Conservation (phyloP, 2,113 vertebrate genomes). For the Cynoglossus semilaevis region DNA sequence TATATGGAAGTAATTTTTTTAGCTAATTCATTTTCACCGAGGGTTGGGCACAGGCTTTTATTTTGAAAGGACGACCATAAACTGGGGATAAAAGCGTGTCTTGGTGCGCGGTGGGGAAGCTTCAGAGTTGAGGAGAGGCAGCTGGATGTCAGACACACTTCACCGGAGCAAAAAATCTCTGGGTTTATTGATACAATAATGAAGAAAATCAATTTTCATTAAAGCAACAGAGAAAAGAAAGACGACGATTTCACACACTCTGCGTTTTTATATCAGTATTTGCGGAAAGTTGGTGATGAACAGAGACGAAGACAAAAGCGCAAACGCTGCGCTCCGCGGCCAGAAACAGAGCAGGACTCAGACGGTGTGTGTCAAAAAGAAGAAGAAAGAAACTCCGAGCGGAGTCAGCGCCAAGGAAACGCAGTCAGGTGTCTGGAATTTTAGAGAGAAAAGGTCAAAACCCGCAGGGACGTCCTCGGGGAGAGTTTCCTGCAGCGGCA, state of each 20-base stretch:
- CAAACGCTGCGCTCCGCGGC: slow-evolving; percentile 43
- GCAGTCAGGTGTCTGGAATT: slow-evolving; percentile 34
- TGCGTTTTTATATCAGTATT: not conserved
- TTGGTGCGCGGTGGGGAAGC: not conserved
- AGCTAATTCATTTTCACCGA: too few relatives aligned
- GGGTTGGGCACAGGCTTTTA: slow-evolving; percentile 20
- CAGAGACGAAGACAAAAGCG: slow-evolving; percentile 51
- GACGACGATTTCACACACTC: too few relatives aligned
- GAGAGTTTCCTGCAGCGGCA: slow-evolving; percentile 16
- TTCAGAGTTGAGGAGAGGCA: slow-evolving; percentile 36
- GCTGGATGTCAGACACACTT: not conserved
- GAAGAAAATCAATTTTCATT: too few relatives aligned
- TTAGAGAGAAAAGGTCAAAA: slow-evolving; percentile 47
- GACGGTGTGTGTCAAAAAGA: slow-evolving; percentile 40
- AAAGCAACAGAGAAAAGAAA: too few relatives aligned
- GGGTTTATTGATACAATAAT: too few relatives aligned
- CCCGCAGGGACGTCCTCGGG: slow-evolving; percentile 45
- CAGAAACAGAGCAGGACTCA: slow-evolving; percentile 50
- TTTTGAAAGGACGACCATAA: slow-evolving; percentile 44
- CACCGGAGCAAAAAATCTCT: too few relatives aligned
- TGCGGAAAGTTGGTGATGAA: slow-evolving; percentile 40
- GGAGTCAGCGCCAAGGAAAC: slow-evolving; percentile 59
- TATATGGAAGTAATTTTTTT: too few relatives aligned
- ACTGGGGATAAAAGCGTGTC: not conserved
- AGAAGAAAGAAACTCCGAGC: slow-evolving; percentile 63